Evolutionary conservation across 2,797 vertebrate genomes (phyloP).

Genomic region (Miichthys miiuy): DNA sequence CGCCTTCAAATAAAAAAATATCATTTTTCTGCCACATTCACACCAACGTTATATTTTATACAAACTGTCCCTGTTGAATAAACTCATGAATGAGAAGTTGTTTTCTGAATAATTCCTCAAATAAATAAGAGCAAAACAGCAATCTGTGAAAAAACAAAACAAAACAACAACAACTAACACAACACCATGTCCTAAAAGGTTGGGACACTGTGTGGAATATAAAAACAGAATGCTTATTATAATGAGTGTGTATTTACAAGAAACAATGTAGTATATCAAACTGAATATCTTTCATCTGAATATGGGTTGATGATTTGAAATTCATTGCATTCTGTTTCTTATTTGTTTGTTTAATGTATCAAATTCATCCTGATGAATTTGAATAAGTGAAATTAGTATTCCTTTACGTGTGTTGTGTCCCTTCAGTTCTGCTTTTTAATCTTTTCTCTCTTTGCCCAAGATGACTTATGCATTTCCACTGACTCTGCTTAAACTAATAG

Average conservation of each 20-base stretch:
- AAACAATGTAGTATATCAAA: no score
- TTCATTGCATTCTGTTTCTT: neutral
- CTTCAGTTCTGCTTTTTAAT: neutral
- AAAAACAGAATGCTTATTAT: no score
- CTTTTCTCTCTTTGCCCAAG: neutral
- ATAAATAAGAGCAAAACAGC: neutral
- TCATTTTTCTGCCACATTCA: neutral
- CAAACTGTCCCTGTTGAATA: neutral
- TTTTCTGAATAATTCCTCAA: conserved; percentile 16
- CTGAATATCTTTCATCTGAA: no score
- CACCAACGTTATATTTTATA: neutral
- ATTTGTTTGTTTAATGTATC: neutral
- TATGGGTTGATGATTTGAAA: no score
- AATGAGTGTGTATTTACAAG: no score
- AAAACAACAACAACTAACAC: neutral
- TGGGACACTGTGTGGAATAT: no score
- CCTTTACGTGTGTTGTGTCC: neutral
- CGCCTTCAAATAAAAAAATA: neutral
- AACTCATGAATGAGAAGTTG: conserved; percentile 1
- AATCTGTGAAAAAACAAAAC: neutral
- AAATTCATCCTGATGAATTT: neutral
- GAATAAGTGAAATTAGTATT: conserved; percentile 14
- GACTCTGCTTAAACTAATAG: neutral
- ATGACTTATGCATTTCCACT: neutral
- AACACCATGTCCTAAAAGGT: neutral